Conservation (phyloP, 2,113 vertebrate species). For the Charina bottae region DNA sequence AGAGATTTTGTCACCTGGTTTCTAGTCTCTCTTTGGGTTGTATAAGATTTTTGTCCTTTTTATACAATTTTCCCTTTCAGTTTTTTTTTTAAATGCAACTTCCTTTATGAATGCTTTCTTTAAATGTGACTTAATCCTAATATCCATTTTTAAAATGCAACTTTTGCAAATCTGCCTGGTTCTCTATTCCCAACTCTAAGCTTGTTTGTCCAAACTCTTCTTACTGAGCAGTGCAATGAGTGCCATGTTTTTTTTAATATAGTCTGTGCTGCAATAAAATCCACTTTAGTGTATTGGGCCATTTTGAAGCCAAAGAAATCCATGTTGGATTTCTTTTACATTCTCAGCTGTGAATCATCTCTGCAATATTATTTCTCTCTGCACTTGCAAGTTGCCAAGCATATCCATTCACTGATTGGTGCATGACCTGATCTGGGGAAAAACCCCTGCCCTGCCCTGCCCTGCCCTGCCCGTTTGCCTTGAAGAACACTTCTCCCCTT, state of each 20-base stretch:
- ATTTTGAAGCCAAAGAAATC: neutral
- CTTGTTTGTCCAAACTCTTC: neutral
- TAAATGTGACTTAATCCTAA: too few relatives aligned
- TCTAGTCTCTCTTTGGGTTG: neutral
- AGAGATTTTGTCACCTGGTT: neutral
- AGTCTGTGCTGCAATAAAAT: neutral
- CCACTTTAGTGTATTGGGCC: neutral
- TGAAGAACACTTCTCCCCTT: too few relatives aligned
- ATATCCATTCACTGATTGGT: neutral
- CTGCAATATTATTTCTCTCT: neutral
- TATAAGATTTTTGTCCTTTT: neutral
- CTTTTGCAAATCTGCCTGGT: neutral
- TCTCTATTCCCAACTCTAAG: neutral
- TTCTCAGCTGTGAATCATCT: neutral
- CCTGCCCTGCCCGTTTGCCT: too few relatives aligned
- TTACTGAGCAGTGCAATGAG: neutral
- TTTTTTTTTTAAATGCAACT: neutral
- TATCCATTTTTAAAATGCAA: neutral
- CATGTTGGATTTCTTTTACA: neutral
- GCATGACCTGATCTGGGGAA: neutral
- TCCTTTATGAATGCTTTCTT: neutral
- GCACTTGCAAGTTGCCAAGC: neutral
- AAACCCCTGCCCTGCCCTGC: neutral
- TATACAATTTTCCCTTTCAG: neutral
- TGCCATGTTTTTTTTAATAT: neutral